Base-by-base conservation (phyloP, 2,113 vertebrate genomes). In the Amphilophus citrinellus region DNA sequence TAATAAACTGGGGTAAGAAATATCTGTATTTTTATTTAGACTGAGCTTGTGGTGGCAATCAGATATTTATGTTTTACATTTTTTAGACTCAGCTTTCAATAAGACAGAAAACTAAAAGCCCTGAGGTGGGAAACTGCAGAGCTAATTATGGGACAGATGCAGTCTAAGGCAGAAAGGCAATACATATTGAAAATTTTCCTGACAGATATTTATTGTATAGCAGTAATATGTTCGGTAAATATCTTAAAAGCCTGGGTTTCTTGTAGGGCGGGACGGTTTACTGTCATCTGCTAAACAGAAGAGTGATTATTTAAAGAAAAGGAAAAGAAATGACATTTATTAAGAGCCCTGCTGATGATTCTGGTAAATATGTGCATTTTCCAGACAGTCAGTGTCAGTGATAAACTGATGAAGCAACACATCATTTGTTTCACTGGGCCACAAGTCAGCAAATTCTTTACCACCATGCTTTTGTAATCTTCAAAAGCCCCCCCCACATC, bases 381-480 rank as follows among this genome's bases (percentile, higher is more conserved):
- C 59, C 86, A 79, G 79, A 27, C 58, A 84, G 82, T 59, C 88
- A 30, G 81, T 90, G 82, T 59, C 89, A 47, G 81, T 90, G 89
- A 92, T 90, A 85, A 92, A 92, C 83, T 57, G 90, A 92, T 79
- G 82, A 85, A 86, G 50, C 66, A 85, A 79, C 89, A 84, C 84
- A 61, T 90, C 63, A 27, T 92, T 89, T 85, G 61, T 93, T 84
- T 90, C 75, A 9, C 73, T 71, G 77, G 56, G 78, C 86, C 84
- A 89, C 82, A 88, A 92, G 87, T 93, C 91, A 87, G 88, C 92
- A 88, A 77, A 92, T 86, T 88, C 71, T 86, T 94, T 71, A 39
- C 88, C 89, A 65, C 83, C 57, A 20, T 78, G 89, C 82, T 83
- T 90, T 80, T 90, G 75, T 84, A 86, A 88, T 91, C 85, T 83